phyloP scores from a whole-genome alignment of 2,888 invertebrate species.

The Melangyna quadrimaculata region DNA sequence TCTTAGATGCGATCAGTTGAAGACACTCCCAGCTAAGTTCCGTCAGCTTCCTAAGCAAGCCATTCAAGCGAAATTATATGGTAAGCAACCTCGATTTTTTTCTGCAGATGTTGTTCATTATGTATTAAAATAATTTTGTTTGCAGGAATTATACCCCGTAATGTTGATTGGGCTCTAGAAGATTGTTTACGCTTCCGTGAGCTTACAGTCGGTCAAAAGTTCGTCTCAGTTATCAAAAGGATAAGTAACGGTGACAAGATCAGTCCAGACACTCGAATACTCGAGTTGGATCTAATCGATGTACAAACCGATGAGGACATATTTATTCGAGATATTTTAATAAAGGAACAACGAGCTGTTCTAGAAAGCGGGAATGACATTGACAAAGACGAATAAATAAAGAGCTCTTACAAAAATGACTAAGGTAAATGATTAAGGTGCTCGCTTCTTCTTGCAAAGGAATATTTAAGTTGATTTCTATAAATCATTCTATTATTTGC shows the following conservation, averaged over 20 bases:
- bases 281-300: conserved; percentile 87
- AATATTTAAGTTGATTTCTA: conserved; percentile 8
- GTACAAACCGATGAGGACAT: conserved; percentile 86
- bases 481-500: background rate
- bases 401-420: conserved; percentile 3
- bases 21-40: conserved; percentile 83
- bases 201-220: conserved; percentile 86
- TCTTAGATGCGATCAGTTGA: conserved; percentile 82
- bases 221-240: conserved; percentile 86
- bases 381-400: background rate
- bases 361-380: conserved; percentile 35
- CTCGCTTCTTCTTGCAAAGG: conserved; percentile 15
- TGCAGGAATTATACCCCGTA: conserved; percentile 82
- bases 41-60: conserved; percentile 85
- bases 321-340: conserved; percentile 85
- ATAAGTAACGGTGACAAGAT: conserved; percentile 85
- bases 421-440: conserved; percentile 41
- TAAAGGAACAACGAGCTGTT: conserved; percentile 84
- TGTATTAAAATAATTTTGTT: conserved; percentile 16
- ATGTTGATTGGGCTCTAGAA: conserved; percentile 82
- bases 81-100: conserved; percentile 77
- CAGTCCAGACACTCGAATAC: conserved; percentile 83
- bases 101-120: background rate
- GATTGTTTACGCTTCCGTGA: conserved; percentile 89
- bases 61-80: conserved; percentile 84